Percentiles rank a stretch among this genome's conserved stretches.
Evolutionary conservation across 1,140 invertebrate species (phyloP).

Genomic region (Sycophaga agraensis): DNA sequence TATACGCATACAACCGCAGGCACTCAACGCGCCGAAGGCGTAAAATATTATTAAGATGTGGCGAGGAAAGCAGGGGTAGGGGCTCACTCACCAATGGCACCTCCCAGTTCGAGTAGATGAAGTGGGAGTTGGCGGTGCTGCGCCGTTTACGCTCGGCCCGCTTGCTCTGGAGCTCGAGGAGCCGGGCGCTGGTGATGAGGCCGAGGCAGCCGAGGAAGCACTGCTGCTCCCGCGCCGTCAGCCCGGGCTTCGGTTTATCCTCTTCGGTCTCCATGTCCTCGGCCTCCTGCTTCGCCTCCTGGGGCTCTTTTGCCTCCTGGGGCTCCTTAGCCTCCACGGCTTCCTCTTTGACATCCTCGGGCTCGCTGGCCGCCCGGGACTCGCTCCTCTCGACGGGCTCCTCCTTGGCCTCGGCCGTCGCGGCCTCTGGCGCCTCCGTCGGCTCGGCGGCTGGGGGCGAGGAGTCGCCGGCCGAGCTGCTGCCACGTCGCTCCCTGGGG

Average conservation of each 20-base stretch:
- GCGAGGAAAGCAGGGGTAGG: too few relatives aligned
- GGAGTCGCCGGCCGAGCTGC: too few relatives aligned
- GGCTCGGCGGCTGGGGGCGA: too few relatives aligned
- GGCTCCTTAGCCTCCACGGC: slow-evolving; percentile 43
- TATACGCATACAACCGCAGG: neutral
- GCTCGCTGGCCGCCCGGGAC: slow-evolving; percentile 34
- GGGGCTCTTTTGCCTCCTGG: too few relatives aligned
- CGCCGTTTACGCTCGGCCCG: slow-evolving; percentile 59
- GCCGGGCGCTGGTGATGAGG: slow-evolving; percentile 52
- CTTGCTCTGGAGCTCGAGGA: slow-evolving; percentile 56
- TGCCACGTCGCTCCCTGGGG: too few relatives aligned
- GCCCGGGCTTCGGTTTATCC: neutral
- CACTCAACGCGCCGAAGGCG: too few relatives aligned
- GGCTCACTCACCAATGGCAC: slow-evolving; percentile 41
- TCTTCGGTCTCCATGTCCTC: neutral
- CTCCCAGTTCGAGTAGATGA: slow-evolving; percentile 56
- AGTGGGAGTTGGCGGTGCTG: slow-evolving; percentile 61
- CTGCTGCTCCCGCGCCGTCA: slow-evolving; percentile 29
- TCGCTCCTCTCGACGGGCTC: neutral
- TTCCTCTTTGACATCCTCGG: slow-evolving; percentile 43
- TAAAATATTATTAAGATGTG: too few relatives aligned
- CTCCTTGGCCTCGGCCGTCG: too few relatives aligned
- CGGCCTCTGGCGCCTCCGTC: too few relatives aligned
- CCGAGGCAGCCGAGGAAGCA: slow-evolving; percentile 51
- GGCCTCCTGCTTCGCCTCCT: too few relatives aligned